Conservation (phyloP, 2,888 invertebrate species). For the Zonitis immaculata region DNA sequence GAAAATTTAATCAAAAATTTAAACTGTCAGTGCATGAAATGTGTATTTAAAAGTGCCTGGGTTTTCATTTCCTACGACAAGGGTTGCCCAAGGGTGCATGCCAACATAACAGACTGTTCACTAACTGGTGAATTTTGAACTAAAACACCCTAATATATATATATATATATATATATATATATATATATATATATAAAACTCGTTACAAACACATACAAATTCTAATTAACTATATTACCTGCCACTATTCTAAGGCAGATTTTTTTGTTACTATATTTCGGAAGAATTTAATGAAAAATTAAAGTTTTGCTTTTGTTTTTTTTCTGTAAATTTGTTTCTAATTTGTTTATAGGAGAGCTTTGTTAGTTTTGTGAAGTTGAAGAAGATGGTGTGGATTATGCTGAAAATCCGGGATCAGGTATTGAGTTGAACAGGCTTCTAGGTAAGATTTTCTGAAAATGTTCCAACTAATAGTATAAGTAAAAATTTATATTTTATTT, state of each 20-base stretch:
- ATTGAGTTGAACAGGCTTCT: background rate
- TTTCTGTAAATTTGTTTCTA: no score
- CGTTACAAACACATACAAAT: conserved; percentile 7
- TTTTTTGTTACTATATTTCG: no score
- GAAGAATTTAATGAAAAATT: background rate
- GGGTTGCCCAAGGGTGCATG: conserved; percentile 39
- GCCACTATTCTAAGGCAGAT: background rate
- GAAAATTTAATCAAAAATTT: conserved; percentile 43
- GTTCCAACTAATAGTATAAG: background rate
- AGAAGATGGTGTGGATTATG: background rate
- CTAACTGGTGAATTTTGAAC: conserved; percentile 25
- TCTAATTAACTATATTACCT: conserved; percentile 6
- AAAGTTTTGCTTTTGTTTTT: no score
- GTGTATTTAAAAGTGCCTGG: conserved; percentile 35
- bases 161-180: no score
- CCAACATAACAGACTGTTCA: conserved; percentile 27
- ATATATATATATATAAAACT: no score
- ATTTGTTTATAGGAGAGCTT: background rate
- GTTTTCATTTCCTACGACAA: conserved; percentile 39
- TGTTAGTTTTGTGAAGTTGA: background rate
- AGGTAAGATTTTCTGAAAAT: background rate
- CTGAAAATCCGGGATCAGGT: background rate
- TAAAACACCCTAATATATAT: conserved; percentile 3
- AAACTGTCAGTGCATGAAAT: conserved; percentile 41
- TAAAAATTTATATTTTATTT: conserved; percentile 6